phyloP scores from a whole-genome alignment of 2,888 invertebrate genomes.

The Meteorus cinctellus region DNA sequence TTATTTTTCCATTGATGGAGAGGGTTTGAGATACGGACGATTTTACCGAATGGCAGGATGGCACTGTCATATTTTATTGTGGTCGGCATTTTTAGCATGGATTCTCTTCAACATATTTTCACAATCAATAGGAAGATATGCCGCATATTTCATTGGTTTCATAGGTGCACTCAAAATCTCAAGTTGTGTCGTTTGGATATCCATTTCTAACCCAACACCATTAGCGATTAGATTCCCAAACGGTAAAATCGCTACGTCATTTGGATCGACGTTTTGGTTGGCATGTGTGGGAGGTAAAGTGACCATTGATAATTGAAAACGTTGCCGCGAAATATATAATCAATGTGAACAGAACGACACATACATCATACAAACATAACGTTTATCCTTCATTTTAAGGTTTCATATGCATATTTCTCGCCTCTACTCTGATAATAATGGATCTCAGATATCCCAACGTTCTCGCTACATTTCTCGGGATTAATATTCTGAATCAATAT shows the following conservation, averaged over 20 bases:
- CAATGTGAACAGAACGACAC: neutral
- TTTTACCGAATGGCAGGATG: slow-evolving; percentile 77
- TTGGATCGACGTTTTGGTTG: slow-evolving; percentile 76
- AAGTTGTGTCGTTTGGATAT: slow-evolving; percentile 75
- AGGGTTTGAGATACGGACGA: slow-evolving; percentile 76
- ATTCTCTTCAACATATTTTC: slow-evolving; percentile 75
- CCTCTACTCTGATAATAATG: slow-evolving; percentile 71
- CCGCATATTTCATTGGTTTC: slow-evolving; percentile 74
- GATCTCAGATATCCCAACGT: slow-evolving; percentile 73
- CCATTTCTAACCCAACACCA: slow-evolving; percentile 74
- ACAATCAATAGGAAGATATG: slow-evolving; percentile 75
- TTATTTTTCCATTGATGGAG: slow-evolving; percentile 78
- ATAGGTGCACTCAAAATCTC: slow-evolving; percentile 75
- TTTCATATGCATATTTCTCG: slow-evolving; percentile 73
- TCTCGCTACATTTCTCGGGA: slow-evolving; percentile 74
- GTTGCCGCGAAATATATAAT: neutral
- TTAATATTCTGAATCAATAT: slow-evolving; percentile 75
- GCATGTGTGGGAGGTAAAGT: slow-evolving; percentile 74
- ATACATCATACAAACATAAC: too few species aligned
- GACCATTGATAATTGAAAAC: neutral
- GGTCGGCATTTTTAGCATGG: slow-evolving; percentile 78
- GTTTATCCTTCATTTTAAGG: slow-evolving; percentile 64
- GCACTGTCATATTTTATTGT: slow-evolving; percentile 77
- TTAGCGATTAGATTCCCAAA: slow-evolving; percentile 76
- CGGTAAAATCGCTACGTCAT: slow-evolving; percentile 70